A percentile compares a stretch with the other conserved stretches of the same genome.
Evolutionary conservation across 2,797 vertebrate species (phyloP).

Genomic region (Orientallactaga sibirica): DNA sequence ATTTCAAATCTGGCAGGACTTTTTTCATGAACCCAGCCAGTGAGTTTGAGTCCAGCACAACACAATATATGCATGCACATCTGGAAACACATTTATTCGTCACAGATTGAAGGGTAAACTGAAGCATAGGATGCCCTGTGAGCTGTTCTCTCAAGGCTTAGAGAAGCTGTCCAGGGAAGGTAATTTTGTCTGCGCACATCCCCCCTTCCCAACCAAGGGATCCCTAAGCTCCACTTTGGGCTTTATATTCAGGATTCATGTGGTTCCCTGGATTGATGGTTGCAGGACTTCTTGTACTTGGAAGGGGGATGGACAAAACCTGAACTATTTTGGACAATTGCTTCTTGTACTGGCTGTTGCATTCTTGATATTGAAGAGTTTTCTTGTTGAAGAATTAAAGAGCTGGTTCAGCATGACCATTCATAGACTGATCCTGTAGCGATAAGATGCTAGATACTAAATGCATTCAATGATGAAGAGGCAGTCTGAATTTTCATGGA

Average conservation of each 20-base stretch:
- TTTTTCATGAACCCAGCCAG: background rate
- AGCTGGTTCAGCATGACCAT: background rate
- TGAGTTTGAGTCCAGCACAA: background rate
- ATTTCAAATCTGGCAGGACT: background rate
- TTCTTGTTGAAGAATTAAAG: background rate
- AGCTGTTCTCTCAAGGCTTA: background rate
- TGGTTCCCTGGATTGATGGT: background rate
- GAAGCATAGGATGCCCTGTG: too few relatives aligned
- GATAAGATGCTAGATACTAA: background rate
- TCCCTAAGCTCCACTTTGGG: background rate
- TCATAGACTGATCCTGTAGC: background rate
- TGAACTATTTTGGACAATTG: background rate
- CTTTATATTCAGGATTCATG: background rate
- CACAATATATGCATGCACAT: background rate
- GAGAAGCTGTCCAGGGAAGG: background rate
- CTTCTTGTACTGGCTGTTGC: background rate
- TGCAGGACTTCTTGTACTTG: background rate
- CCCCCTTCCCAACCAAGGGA: background rate
- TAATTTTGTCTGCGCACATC: background rate
- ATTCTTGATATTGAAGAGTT: background rate
- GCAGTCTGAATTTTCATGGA: background rate
- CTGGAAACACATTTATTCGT: background rate
- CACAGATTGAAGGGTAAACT: background rate
- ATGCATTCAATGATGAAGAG: background rate
- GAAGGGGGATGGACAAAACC: background rate